Evolutionary conservation across 2,113 vertebrate genomes (phyloP).

Genomic region (Plecotus auritus): DNA sequence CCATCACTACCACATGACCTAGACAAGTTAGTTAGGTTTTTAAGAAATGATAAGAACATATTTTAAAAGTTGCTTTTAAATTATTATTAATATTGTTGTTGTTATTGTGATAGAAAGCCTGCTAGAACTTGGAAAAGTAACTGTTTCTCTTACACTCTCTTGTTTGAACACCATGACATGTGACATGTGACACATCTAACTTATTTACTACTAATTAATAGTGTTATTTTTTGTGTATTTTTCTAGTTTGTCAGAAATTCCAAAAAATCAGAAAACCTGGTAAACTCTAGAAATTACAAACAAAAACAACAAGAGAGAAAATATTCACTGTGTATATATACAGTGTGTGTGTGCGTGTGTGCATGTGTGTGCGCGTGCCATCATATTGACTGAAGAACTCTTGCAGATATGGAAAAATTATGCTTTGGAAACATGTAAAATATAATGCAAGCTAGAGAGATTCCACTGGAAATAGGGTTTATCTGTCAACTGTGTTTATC

Average conservation of each 20-base stretch:
- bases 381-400: neutral
- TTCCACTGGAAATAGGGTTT: neutral
- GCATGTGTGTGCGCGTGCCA: too few species aligned
- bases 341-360: too few species aligned
- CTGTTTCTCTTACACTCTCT: neutral
- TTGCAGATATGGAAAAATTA: neutral
- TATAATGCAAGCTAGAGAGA: neutral
- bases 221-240: neutral
- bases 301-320: neutral
- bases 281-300: constrained; percentile 2
- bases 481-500: neutral
- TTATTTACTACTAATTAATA: neutral
- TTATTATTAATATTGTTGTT: neutral
- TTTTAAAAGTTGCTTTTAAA: neutral
- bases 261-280: neutral
- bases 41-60: neutral
- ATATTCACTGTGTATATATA: neutral
- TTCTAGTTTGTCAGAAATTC: neutral
- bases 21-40: neutral
- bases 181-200: neutral
- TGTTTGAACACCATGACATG: neutral
- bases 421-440: neutral
- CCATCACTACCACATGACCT: neutral
- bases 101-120: neutral
- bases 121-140: neutral